Base-by-base conservation (phyloP, 2,888 invertebrate genomes). In the Oscheius sp. region DNA sequence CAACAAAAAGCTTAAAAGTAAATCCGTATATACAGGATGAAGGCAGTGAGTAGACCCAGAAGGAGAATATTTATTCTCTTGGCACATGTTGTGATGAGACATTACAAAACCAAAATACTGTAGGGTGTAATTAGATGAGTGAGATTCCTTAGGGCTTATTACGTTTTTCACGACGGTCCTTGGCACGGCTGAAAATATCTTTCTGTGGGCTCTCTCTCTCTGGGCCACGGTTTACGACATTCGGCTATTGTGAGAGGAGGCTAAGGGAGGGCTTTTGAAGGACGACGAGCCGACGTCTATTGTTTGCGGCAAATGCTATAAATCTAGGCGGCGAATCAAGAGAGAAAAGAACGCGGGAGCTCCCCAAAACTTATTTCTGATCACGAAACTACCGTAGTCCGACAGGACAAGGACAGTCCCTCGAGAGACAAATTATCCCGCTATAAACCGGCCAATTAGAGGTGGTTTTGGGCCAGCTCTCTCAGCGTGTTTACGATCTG, bases 151-250 rank as follows among this genome's bases (percentile, higher is more conserved):
- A 37, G 15, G 48, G 33, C 25, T 39, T 52, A 12, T 76, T 76
- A 37, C 72, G 69, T 37, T 70, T 69, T 53, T 76, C 76, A 20
- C 76, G 74, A 39, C 76, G 76, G 39, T 76, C 72, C 61, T 76
- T 76, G 52, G 76, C 76, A 33, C 76, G 72, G 37, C 76, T 76
- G 74, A 46, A 76, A 37, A 37, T 17, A 33, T 23, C 10, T 12
- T 17, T 64, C 31, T 45, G 4, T 23, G 8, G 27, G 42, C 25
- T 20, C 39, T 27, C 25, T n/a, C 23, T 25, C 58, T 5, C 52
- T 4, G 52, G 0, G 29, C 55, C 6, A 55, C 55, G 55, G 55
- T 55, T 53, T 55, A 55, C 55, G 55, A 55, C 55, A 10, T 15
- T 34, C 17, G 55, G 34, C 55, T 34, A 55, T 55, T 55, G 55